Conservation (phyloP, 2,888 invertebrate genomes). For the Stenoptilia bipunctidactyla region DNA sequence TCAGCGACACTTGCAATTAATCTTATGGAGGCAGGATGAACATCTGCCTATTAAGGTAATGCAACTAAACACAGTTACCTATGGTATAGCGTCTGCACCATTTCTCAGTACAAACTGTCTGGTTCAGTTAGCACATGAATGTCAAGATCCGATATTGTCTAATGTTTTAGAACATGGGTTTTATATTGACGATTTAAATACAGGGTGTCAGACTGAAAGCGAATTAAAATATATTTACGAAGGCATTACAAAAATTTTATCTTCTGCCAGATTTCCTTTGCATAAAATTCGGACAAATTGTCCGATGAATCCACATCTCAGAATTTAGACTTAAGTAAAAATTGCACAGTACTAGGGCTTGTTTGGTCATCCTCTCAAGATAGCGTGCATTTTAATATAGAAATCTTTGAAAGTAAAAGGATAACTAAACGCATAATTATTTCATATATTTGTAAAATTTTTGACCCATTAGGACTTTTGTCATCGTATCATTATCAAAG, state of each 20-base stretch:
- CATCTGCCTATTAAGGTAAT: constrained; percentile 8
- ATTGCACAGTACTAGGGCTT: constrained; percentile 17
- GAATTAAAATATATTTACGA: constrained; percentile 6
- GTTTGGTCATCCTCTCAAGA: constrained; percentile 15
- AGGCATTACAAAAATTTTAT: constrained; percentile 7
- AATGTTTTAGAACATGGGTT: constrained; percentile 20
- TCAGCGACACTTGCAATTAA: constrained; percentile 23
- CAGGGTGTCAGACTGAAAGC: constrained; percentile 11
- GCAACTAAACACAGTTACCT: constrained; percentile 8
- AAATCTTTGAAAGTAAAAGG: neutral
- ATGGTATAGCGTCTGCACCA: constrained; percentile 8
- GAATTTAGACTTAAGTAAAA: constrained; percentile 16
- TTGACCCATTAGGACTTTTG: constrained; percentile 9
- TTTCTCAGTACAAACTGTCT: constrained; percentile 17
- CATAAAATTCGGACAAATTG: too few relatives aligned
- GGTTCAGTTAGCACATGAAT: constrained; percentile 19
- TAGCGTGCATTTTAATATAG: constrained; percentile 4
- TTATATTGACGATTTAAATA: constrained; percentile 19
- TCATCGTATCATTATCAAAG: constrained; percentile 6
- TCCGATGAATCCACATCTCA: too few relatives aligned
- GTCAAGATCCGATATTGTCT: too few relatives aligned
- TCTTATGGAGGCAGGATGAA: constrained; percentile 24
- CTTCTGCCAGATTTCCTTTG: constrained; percentile 13
- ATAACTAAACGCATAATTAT: constrained; percentile 9
- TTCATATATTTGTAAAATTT: constrained; percentile 9